Evolutionary conservation across 2,113 vertebrate species (phyloP), one percentile per base, ranked within the genome.

Genomic region (Orcinus orca): DNA sequence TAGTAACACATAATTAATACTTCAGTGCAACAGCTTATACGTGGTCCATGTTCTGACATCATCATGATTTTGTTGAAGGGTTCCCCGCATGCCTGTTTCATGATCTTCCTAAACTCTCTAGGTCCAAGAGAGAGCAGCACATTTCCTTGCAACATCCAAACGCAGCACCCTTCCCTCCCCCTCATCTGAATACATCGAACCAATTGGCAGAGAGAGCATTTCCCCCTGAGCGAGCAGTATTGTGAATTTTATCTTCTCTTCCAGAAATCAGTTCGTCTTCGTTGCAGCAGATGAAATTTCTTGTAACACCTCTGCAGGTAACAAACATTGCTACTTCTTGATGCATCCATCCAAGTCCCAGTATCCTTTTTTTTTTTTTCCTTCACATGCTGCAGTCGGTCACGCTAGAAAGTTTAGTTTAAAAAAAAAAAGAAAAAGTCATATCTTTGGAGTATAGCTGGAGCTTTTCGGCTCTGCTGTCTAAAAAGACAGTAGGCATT

Each of bases 191-290:
- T 98, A 99, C 98, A 98, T 98, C 98, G 96, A 98, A 97, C 98
- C 99, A 99, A 98, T 98, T 97, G 98, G 98, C 99, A 99, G 98
- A 98, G 98, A 99, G 98, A 98, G 98, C 98, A 98, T 99, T 98
- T 98, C 98, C 98, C 99, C 99, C 99, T 99, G 98, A 99, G 99
- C 99, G 99, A 99, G 99, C 99, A 99, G 99, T 99, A 99, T 99
- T 99, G 99, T 99, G 99, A 99, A 99, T 99, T 99, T 99, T 99
- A 99, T 99, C 99, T 99, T 99, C 99, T 99, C 99, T 99, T 99
- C 99, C 99, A 99, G 99, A 99, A 99, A 99, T 99, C 99, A 99
- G 99, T 99, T 99, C 99, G 99, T 99, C 99, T 99, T 99, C 99
- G 99, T 99, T 99, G 99, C 99, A 99, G 99, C 99, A 99, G 99